phyloP scores from a whole-genome alignment of 2,797 vertebrate genomes.

The Aulostomus chinensis region DNA sequence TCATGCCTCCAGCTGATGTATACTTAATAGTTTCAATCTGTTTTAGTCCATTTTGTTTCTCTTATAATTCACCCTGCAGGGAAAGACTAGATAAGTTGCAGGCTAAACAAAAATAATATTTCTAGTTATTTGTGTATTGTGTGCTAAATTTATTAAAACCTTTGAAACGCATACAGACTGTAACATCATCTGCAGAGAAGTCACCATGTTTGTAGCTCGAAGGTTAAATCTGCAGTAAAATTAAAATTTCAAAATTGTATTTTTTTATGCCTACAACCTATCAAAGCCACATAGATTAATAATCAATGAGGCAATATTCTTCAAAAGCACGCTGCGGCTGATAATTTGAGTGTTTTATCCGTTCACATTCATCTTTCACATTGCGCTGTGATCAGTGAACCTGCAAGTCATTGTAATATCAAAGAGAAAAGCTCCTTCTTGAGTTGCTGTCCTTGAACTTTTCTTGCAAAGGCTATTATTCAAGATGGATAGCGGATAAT shows the following conservation, averaged over 20 bases:
- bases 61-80: no score
- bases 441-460: constrained; percentile 51
- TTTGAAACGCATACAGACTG: no score
- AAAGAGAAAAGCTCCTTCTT: constrained; percentile 42
- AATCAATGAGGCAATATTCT: constrained; percentile 1
- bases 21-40: no score
- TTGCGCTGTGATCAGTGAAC: constrained; percentile 38
- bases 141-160: no score
- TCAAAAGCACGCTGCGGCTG: not conserved
- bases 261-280: not conserved
- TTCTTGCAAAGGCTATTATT: constrained; percentile 57
- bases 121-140: no score
- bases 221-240: no score
- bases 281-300: not conserved
- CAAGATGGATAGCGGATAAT: constrained; percentile 59
- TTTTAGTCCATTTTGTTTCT: no score
- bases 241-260: no score
- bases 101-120: no score
- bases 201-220: no score
- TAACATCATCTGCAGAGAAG: no score
- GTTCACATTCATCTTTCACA: constrained; percentile 22
- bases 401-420: constrained; percentile 35
- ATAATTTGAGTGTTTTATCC: constrained; percentile 28
- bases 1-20: not conserved
- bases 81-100: no score